These are phyloP conservation scores for Tridacna gigas DNA, from an alignment of 2,888 invertebrate genomes.

Conservation along the genomic window DNA sequence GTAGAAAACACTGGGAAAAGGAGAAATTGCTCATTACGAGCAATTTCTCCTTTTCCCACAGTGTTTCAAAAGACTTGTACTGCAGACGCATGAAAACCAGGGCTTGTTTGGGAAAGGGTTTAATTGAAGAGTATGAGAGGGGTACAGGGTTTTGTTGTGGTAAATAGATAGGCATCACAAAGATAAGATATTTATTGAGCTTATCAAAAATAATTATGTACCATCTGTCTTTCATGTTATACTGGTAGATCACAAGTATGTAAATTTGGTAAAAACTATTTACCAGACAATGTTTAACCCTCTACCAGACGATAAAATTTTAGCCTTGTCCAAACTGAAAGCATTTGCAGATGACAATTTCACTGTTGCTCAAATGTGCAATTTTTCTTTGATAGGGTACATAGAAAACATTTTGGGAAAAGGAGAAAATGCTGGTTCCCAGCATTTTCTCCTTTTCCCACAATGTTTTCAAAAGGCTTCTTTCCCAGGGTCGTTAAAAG, in stretches of 20 bases:
- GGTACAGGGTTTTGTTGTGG: background rate
- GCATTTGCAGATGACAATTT: no score
- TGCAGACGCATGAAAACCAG: background rate
- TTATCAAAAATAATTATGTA: background rate
- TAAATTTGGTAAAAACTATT: background rate
- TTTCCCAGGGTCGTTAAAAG: no score
- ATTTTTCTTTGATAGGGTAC: no score
- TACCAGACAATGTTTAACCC: background rate
- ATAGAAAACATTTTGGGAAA: no score
- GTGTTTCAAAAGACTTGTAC: background rate
- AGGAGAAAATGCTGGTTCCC: no score
- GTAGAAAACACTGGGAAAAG: background rate
- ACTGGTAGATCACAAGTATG: constrained; percentile 7
- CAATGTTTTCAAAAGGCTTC: no score
- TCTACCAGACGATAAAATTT: background rate
- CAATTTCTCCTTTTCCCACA: background rate
- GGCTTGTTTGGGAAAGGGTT: background rate
- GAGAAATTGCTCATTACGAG: background rate
- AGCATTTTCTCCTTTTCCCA: no score
- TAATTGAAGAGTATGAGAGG: background rate
- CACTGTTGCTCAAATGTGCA: no score
- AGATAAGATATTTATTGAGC: constrained; percentile 16
- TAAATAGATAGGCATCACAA: constrained; percentile 6
- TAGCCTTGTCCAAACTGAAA: no score
- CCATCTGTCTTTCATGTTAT: constrained; percentile 1